Evolutionary conservation across 2,797 vertebrate species (phyloP).

Genomic region (Borostomias antarcticus): DNA sequence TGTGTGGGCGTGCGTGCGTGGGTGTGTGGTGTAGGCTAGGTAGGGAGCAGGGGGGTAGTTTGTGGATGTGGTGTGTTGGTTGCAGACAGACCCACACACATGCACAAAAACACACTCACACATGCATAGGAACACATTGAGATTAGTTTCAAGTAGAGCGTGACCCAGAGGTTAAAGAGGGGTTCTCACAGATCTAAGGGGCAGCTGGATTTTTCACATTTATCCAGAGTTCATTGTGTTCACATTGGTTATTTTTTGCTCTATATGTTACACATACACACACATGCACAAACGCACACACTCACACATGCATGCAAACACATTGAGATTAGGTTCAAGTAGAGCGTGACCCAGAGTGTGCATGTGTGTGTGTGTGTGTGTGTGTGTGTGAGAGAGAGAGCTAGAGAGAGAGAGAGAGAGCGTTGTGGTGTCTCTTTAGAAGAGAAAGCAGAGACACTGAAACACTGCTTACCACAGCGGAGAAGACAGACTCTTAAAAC

Average conservation of each 20-base stretch:
- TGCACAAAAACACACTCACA: neutral
- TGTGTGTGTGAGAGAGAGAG: too few species aligned
- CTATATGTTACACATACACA: neutral
- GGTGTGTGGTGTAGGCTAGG: too few species aligned
- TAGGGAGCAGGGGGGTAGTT: too few species aligned
- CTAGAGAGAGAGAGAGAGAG: too few species aligned
- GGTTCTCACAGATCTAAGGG: neutral
- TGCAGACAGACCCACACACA: neutral
- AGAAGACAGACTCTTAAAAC: neutral
- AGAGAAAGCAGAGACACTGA: neutral
- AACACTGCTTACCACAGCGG: neutral
- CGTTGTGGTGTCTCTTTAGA: constrained; percentile 40
- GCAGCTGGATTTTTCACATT: neutral
- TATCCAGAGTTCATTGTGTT: neutral
- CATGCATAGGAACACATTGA: neutral
- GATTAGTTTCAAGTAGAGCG: too few species aligned
- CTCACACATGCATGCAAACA: constrained; percentile 42
- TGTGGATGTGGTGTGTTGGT: too few species aligned
- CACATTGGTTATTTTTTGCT: neutral
- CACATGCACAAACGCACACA: constrained; percentile 12
- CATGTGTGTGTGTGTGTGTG: constrained; percentile 22
- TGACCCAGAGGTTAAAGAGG: neutral
- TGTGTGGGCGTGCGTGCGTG: too few species aligned
- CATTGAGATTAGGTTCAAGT: constrained; percentile 28
- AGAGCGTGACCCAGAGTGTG: constrained; percentile 38